Percentiles rank a stretch among this genome's conserved stretches.
phyloP scores from a whole-genome alignment of 2,113 vertebrate genomes.

The Psammodynastes pulverulentus region DNA sequence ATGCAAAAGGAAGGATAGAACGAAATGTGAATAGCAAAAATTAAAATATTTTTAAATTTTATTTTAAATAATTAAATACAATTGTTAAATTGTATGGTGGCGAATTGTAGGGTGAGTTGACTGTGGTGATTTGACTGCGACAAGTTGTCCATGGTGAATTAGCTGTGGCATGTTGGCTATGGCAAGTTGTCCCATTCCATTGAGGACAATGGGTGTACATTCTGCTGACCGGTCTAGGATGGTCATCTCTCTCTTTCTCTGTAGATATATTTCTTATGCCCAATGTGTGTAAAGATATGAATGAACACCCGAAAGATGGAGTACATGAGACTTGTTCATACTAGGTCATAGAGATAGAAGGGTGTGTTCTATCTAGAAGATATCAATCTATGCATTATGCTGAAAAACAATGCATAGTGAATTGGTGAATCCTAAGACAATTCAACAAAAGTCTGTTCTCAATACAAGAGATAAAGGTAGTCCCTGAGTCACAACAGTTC shows the following conservation, averaged over 20 bases:
- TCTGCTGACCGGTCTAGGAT: neutral
- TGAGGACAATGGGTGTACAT: neutral
- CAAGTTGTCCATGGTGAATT: neutral
- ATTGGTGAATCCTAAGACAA: neutral
- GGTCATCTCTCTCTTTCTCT: neutral
- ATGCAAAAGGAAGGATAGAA: neutral
- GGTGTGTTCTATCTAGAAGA: neutral
- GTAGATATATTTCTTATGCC: neutral
- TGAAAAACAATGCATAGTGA: neutral
- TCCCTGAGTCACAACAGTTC: neutral
- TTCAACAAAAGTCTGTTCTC: neutral
- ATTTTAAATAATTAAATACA: neutral
- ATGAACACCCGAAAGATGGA: neutral
- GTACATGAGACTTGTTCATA: neutral
- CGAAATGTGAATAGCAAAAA: neutral
- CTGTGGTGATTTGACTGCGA: neutral
- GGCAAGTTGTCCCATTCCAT: neutral
- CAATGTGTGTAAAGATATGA: neutral
- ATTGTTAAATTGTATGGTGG: neutral
- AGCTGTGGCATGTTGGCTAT: neutral
- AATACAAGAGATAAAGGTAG: neutral
- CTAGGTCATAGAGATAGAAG: neutral
- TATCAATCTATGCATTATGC: neutral
- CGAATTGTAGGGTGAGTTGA: neutral
- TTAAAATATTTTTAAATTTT: neutral